Evolutionary conservation across 2,888 invertebrate genomes (phyloP), one percentile per base, ranked within the genome.

Genomic region (Lottia gigantea): DNA sequence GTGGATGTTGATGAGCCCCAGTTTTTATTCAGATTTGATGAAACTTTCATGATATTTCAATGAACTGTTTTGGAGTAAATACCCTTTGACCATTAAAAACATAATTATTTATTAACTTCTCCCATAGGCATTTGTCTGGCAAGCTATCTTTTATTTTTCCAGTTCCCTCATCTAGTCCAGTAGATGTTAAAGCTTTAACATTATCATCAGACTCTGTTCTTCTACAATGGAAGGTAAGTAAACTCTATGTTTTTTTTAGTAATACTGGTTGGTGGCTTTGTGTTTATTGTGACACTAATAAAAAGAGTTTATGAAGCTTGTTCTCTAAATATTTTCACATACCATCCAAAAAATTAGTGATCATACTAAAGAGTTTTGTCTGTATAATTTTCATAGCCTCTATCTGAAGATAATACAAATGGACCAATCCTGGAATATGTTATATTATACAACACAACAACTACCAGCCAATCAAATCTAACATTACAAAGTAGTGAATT

Each of bases 171-270:
- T 74, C 74, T 8, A 72, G 75, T 46, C 81, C 83, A 26, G 70
- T 72, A 19, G 75, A 75, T 40, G 67, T 81, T 7, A 71, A 71
- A 62, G 74, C 75, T 8, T 26, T 65, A 45, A 63, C 77, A 25
- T 7, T 80, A n/a, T 73, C 79, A 67, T 66, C 77, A 11, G 71
- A 70, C 46, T 73, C 71, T 19, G 65, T 83, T 8, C 70, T 74
- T 31, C 73, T 83, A 15, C 70, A 70, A 6, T 84, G 84, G 84
- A 76, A 82, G 82, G 84, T 83, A 71, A 66, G 74, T 68, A 26
- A 14, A 49, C 0, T 8, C 19, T 40, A 46, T 61, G 16, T 25
- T 0, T 12, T 14, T 69, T 8, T 61, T 49, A 4, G 31, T n/a
- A n/a, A n/a, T n/a, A n/a, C 2, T 31, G 6, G 31, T 31, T 31